Evolutionary conservation across 2,888 invertebrate species (phyloP).

Genomic region (Dioctria rufipes): DNA sequence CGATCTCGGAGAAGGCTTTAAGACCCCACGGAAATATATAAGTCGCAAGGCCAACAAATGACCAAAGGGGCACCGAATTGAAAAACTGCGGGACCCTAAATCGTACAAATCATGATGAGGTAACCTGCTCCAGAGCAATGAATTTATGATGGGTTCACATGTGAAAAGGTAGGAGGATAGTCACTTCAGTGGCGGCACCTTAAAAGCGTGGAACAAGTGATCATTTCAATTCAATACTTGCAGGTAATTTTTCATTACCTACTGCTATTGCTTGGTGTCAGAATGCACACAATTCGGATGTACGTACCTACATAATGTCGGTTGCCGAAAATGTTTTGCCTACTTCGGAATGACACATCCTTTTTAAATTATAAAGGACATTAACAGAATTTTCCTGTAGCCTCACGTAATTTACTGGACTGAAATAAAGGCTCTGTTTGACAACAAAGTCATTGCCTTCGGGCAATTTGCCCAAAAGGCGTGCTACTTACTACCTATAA

Average conservation of each 20-base stretch:
- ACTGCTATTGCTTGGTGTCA: too few relatives aligned
- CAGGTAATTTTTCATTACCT: constrained; percentile 44
- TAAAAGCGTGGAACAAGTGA: constrained; percentile 28
- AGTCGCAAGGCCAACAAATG: constrained; percentile 21
- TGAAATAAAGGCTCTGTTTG: constrained; percentile 54
- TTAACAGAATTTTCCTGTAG: neutral
- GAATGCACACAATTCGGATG: neutral
- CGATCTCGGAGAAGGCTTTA: constrained; percentile 45
- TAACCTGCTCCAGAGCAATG: constrained; percentile 9
- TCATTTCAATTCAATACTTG: neutral
- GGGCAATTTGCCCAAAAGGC: constrained; percentile 42
- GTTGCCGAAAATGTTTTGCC: neutral
- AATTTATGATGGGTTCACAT: constrained; percentile 1
- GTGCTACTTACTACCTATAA: constrained; percentile 1
- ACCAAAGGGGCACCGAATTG: constrained; percentile 28
- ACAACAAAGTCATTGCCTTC: constrained; percentile 54
- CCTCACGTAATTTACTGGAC: neutral
- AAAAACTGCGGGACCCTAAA: neutral
- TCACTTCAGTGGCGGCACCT: constrained; percentile 24
- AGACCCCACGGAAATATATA: constrained; percentile 25
- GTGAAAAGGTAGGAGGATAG: neutral
- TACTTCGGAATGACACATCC: neutral
- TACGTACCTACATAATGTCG: neutral
- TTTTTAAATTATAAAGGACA: constrained; percentile 4
- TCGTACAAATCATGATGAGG: neutral